Evolutionary conservation across 2,888 invertebrate species (phyloP).

Genomic region (Nematopogon swammerdamellus): DNA sequence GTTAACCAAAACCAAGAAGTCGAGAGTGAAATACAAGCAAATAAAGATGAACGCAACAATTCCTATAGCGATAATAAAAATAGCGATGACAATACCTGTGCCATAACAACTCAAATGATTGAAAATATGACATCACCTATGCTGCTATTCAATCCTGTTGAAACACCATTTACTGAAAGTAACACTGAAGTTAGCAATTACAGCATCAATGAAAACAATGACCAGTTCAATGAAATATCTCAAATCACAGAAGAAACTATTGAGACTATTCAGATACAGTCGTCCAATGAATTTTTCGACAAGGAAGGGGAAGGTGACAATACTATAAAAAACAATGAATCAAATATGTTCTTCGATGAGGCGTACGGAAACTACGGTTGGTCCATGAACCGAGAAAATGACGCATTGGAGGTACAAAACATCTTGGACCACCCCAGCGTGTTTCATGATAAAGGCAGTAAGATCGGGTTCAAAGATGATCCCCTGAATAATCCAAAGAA

Average conservation of each 20-base stretch:
- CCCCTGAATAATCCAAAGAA: conserved; percentile 12
- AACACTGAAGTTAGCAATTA: conserved; percentile 13
- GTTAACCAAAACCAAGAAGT: too few species aligned
- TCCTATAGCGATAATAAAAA: neutral
- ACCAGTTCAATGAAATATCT: conserved; percentile 26
- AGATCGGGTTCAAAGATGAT: neutral
- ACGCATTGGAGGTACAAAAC: neutral
- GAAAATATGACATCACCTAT: conserved; percentile 42
- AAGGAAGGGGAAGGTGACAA: conserved; percentile 12
- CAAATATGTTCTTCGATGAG: conserved; percentile 22
- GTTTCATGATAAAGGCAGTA: neutral
- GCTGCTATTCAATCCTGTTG: conserved; percentile 36
- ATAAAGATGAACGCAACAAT: neutral
- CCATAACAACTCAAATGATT: conserved; percentile 35
- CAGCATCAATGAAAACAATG: conserved; percentile 17
- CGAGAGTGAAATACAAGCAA: too few species aligned
- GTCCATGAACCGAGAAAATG: neutral
- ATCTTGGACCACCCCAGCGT: neutral
- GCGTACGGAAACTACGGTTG: neutral
- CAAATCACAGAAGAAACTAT: conserved; percentile 35
- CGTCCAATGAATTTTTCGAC: conserved; percentile 27
- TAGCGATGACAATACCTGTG: conserved; percentile 18
- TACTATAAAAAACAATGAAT: neutral
- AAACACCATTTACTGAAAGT: conserved; percentile 24
- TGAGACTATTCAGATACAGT: conserved; percentile 30